Conservation (phyloP, 2,797 vertebrate species). For the Thalassophryne amazonica region DNA sequence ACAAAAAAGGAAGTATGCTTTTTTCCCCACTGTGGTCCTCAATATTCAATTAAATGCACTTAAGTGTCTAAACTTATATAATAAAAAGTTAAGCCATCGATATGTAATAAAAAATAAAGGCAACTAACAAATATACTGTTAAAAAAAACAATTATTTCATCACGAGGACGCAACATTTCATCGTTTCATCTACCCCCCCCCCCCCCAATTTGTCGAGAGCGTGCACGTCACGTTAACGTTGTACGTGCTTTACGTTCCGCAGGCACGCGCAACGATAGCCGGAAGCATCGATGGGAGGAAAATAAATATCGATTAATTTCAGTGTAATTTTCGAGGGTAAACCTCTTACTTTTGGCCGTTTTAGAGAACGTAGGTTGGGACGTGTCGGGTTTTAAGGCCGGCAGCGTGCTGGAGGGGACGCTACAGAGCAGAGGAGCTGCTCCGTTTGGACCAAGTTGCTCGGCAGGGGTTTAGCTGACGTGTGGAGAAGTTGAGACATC, state of each 20-base stretch:
- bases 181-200: no score
- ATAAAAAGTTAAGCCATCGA: no score
- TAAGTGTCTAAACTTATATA: no score
- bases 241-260: conserved; percentile 60
- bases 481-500: conserved; percentile 76
- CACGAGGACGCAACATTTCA: no score
- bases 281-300: conserved; percentile 80
- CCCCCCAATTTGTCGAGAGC: no score
- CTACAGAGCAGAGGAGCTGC: conserved; percentile 19
- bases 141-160: no score
- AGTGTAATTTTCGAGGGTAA: conserved; percentile 48
- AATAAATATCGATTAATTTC: conserved; percentile 74
- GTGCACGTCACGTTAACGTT: conserved; percentile 64
- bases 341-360: conserved; percentile 31
- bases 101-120: no score
- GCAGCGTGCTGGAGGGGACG: conserved; percentile 30
- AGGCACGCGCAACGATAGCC: conserved; percentile 78
- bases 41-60: no score
- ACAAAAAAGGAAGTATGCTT: no score
- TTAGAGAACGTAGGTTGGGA: conserved; percentile 26
- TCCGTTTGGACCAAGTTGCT: conserved; percentile 58
- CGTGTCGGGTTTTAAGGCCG: conserved; percentile 3
- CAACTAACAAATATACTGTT: no score
- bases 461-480: conserved; percentile 74
- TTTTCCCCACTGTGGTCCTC: no score